Conservation (phyloP, 1,140 invertebrate genomes). For the Listronotus oregonensis region DNA sequence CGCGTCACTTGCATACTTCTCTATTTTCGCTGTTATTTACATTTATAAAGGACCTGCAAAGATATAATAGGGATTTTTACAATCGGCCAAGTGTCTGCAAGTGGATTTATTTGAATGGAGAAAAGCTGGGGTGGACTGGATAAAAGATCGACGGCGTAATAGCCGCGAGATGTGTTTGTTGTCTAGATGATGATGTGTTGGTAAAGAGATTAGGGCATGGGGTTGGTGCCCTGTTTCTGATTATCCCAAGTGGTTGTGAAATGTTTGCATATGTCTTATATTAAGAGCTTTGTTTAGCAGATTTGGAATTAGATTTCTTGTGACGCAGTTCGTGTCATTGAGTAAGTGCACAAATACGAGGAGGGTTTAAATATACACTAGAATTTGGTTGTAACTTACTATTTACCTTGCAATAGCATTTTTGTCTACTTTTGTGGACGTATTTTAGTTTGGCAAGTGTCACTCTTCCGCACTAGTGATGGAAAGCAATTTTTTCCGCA, state of each 20-base stretch:
- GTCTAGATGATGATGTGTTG: conserved; percentile 53
- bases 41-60: conserved; percentile 47
- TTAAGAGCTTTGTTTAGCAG: no score
- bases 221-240: conserved; percentile 46
- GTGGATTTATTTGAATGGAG: conserved; percentile 50
- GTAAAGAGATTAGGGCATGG: conserved; percentile 51
- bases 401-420: no score
- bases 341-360: no score
- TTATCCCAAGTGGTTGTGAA: conserved; percentile 51
- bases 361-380: no score
- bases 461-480: no score
- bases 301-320: no score
- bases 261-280: conserved; percentile 37
- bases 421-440: no score
- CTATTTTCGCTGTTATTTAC: conserved; percentile 50
- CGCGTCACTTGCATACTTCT: conserved; percentile 46
- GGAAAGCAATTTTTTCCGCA: no score
- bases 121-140: conserved; percentile 18
- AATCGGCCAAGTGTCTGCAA: conserved; percentile 49
- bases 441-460: no score
- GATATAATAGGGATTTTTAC: conserved; percentile 53
- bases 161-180: conserved; percentile 47
- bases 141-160: conserved; percentile 30
- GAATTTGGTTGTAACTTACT: no score
- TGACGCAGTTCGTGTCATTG: no score